A percentile compares a stretch with the other conserved stretches of the same genome.
Conservation (phyloP, 2,888 invertebrate species). For the Hydraecia micacea region DNA sequence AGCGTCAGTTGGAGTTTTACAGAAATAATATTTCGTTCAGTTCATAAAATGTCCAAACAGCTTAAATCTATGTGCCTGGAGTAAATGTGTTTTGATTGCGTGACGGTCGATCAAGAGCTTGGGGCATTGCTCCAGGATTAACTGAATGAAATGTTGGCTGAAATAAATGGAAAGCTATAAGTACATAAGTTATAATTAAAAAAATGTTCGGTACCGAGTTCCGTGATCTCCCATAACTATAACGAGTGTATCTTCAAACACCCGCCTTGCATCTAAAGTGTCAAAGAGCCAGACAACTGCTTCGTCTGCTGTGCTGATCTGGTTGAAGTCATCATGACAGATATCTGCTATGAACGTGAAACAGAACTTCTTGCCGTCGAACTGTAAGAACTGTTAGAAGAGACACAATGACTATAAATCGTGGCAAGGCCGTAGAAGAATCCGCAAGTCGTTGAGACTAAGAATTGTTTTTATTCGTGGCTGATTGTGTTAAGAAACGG, state of each 20-base stretch:
- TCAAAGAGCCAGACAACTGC: constrained; percentile 92
- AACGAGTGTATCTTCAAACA: constrained; percentile 93
- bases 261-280: constrained; percentile 89
- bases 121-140: not conserved
- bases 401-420: constrained; percentile 1
- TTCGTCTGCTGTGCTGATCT: constrained; percentile 94
- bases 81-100: not conserved
- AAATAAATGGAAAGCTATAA: not conserved
- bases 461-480: not conserved
- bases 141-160: not conserved
- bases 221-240: constrained; percentile 93
- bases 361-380: constrained; percentile 92
- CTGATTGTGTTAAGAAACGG: not conserved
- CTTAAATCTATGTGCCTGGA: not conserved
- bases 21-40: not conserved
- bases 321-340: constrained; percentile 96
- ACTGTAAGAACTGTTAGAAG: constrained; percentile 75
- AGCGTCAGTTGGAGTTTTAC: not conserved
- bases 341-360: constrained; percentile 97
- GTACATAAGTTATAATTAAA: not conserved
- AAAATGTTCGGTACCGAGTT: constrained; percentile 89
- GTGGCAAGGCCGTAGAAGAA: not conserved
- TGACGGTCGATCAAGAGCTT: not conserved
- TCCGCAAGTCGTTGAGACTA: not conserved
- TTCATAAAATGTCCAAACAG: not conserved